Evolutionary conservation across 1,140 invertebrate genomes (phyloP).

Genomic region (Cryptotermes secundus): DNA sequence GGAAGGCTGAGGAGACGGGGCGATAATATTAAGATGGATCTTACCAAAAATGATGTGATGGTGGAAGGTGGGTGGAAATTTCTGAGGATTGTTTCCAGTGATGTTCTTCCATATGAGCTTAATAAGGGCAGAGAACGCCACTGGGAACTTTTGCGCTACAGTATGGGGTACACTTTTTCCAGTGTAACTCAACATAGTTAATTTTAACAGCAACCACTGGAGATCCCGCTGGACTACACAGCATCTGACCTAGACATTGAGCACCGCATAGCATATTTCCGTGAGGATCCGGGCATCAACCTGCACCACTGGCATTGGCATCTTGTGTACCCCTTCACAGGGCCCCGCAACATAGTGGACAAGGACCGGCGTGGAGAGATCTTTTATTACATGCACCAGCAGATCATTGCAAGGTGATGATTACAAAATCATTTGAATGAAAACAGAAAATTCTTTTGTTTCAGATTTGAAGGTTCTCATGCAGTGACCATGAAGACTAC

Average conservation of each 20-base stretch:
- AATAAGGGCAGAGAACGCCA: no score
- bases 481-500: neutral
- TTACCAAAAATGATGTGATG: no score
- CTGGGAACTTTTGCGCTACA: no score
- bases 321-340: slow-evolving; percentile 48
- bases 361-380: slow-evolving; percentile 73
- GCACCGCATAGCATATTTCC: slow-evolving; percentile 70
- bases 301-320: slow-evolving; percentile 76
- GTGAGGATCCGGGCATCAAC: slow-evolving; percentile 72
- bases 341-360: slow-evolving; percentile 57
- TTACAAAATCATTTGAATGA: neutral
- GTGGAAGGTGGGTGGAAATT: no score
- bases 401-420: slow-evolving; percentile 60
- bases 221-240: slow-evolving; percentile 70
- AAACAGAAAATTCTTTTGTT: neutral
- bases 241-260: slow-evolving; percentile 71
- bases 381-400: slow-evolving; percentile 79
- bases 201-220: slow-evolving; percentile 53
- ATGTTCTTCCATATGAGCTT: no score
- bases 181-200: no score
- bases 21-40: no score
- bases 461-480: neutral
- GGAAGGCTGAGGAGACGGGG: no score
- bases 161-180: no score
- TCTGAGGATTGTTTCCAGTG: no score